These are phyloP conservation scores for Electrophaes corylata DNA, from an alignment of 2,888 invertebrate species.

Conservation along the genomic window DNA sequence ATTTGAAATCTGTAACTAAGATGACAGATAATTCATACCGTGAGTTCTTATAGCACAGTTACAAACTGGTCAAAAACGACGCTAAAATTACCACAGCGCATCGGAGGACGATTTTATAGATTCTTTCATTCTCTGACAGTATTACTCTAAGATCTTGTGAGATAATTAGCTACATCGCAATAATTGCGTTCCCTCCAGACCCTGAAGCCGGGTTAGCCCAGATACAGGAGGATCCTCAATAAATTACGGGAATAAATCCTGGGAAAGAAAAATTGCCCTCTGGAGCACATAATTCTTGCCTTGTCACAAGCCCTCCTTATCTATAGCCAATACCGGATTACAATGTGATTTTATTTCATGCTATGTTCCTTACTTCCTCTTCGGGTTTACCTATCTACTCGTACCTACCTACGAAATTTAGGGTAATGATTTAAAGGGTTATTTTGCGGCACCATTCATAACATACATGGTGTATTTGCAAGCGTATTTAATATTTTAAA, in stretches of 20 bases:
- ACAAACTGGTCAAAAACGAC: no score
- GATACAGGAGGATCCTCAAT: slow-evolving; percentile 83
- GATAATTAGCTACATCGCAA: slow-evolving; percentile 67
- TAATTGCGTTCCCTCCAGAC: slow-evolving; percentile 67
- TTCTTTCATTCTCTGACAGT: slow-evolving; percentile 11
- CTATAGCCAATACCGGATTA: slow-evolving; percentile 84
- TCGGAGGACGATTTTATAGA: background rate
- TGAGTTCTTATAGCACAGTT: no score
- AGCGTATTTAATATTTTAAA: background rate
- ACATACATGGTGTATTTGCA: background rate
- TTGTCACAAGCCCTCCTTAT: slow-evolving; percentile 84
- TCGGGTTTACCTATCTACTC: slow-evolving; percentile 39
- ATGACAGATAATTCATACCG: no score
- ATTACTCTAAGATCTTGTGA: slow-evolving; percentile 41
- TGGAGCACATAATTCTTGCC: slow-evolving; percentile 85
- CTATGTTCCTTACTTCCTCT: slow-evolving; percentile 65
- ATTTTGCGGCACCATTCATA: background rate
- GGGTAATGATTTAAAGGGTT: slow-evolving; percentile 18
- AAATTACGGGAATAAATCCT: slow-evolving; percentile 84
- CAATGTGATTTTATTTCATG: slow-evolving; percentile 83
- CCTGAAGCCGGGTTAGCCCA: slow-evolving; percentile 76
- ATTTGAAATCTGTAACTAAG: no score
- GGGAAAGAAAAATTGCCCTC: slow-evolving; percentile 84
- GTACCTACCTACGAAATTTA: slow-evolving; percentile 25
- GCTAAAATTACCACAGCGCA: no score